Evolutionary conservation across 2,797 vertebrate genomes (phyloP).

Genomic region (Bucorvus abyssinicus): DNA sequence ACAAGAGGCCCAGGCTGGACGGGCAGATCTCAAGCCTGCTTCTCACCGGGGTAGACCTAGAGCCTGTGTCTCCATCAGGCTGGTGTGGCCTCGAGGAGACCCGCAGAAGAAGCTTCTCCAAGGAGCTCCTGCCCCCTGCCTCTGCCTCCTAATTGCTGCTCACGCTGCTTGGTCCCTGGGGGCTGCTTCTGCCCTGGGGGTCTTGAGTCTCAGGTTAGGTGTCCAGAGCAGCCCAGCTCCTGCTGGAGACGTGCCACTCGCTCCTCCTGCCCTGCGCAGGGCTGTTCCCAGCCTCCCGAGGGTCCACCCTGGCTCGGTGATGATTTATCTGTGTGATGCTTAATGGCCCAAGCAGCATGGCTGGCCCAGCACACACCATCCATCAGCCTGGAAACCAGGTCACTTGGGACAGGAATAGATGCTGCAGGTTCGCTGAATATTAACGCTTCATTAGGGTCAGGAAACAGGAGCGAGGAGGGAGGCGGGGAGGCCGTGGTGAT

Average conservation of each 20-base stretch:
- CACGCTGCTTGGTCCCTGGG: background rate
- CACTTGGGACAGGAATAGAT: conserved; percentile 65
- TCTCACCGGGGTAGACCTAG: background rate
- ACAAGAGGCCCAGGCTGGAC: background rate
- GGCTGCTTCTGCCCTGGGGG: background rate
- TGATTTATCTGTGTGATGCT: background rate
- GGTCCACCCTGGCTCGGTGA: background rate
- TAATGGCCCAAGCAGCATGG: background rate
- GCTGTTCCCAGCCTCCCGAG: background rate
- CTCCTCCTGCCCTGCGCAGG: background rate
- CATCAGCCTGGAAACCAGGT: conserved; percentile 67
- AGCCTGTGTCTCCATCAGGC: background rate
- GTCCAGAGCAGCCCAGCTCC: background rate
- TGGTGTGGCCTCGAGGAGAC: background rate
- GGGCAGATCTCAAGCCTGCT: background rate
- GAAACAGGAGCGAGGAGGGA: conserved; percentile 32
- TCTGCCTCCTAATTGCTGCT: background rate
- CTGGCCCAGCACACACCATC: background rate
- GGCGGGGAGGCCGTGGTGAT: background rate
- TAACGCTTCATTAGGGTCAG: conserved; percentile 63
- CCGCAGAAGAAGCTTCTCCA: background rate
- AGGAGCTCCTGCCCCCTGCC: background rate
- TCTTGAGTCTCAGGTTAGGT: background rate
- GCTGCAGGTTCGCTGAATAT: conserved; percentile 65
- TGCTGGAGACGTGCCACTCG: background rate